Conservation (phyloP, 2,113 vertebrate genomes). For the Lanius collurio region DNA sequence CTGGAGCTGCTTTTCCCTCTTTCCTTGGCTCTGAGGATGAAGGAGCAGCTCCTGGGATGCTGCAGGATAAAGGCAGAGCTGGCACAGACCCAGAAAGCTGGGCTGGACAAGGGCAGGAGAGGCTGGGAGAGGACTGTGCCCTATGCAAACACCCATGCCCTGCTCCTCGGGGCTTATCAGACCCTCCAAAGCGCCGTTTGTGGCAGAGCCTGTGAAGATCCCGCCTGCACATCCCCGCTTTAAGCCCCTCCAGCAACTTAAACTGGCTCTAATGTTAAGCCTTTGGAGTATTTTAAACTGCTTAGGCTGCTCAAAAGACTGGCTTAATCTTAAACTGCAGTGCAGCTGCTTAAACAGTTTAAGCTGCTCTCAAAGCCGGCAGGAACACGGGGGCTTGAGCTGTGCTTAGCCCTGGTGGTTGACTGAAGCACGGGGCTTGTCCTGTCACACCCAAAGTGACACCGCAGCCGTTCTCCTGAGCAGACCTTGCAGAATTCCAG, state of each 20-base stretch:
- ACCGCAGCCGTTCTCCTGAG: neutral
- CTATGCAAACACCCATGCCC: neutral
- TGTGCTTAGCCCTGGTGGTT: neutral
- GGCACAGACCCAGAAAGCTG: neutral
- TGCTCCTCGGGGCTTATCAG: neutral
- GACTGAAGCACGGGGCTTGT: neutral
- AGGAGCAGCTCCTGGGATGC: neutral
- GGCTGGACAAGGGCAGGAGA: neutral
- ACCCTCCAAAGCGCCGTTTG: slow-evolving; percentile 3
- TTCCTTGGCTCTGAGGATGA: neutral
- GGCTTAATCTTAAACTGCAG: slow-evolving; percentile 55
- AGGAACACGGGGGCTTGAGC: slow-evolving; percentile 16
- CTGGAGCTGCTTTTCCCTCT: neutral
- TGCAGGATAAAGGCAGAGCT: neutral
- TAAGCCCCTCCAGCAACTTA: slow-evolving; percentile 50
- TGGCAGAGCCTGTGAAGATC: slow-evolving; percentile 13
- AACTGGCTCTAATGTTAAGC: slow-evolving; percentile 61
- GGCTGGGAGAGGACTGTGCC: neutral
- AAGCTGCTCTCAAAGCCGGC: slow-evolving; percentile 51
- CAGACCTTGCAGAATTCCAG: neutral
- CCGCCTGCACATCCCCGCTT: slow-evolving; percentile 24
- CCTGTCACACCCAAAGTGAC: neutral
- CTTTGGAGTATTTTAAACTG: slow-evolving; percentile 60
- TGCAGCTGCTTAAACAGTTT: slow-evolving; percentile 61
- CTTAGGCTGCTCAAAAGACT: slow-evolving; percentile 54